Percentiles rank a stretch among this genome's conserved stretches.
Evolutionary conservation across 2,113 vertebrate genomes (phyloP).

Genomic region (Apteryx mantelli): DNA sequence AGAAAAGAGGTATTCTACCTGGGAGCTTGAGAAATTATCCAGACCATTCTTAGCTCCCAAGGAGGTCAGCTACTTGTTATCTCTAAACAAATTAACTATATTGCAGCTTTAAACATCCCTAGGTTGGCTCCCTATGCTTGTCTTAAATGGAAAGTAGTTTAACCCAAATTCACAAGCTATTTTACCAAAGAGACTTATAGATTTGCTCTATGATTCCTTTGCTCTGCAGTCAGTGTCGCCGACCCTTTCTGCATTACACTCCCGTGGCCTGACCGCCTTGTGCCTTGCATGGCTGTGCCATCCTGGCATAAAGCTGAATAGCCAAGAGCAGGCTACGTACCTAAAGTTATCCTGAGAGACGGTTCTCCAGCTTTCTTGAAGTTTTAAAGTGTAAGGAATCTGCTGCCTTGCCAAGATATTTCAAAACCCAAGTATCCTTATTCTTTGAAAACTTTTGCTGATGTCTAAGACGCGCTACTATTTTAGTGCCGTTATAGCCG

Average conservation of each 20-base stretch:
- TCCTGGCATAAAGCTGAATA: no score
- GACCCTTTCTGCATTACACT: not conserved
- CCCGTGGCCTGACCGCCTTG: not conserved
- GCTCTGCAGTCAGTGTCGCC: not conserved
- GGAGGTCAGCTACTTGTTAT: not conserved
- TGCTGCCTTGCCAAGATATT: no score
- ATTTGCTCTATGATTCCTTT: not conserved
- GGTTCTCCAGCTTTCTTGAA: not conserved
- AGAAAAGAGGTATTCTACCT: not conserved
- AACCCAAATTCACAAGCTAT: not conserved
- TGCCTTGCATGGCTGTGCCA: not conserved
- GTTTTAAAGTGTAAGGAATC: no score
- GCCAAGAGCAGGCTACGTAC: no score
- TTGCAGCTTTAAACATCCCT: not conserved
- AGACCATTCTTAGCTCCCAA: not conserved
- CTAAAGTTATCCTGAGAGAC: not conserved
- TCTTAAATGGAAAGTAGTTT: not conserved
- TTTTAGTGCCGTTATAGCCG: accelerated
- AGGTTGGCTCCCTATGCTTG: accelerated
- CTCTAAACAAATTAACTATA: not conserved
- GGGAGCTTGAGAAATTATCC: not conserved
- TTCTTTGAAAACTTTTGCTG: not conserved
- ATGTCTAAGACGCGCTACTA: not conserved
- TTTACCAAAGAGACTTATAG: not conserved
- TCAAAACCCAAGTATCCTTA: accelerated